Conservation (phyloP, 2,113 vertebrate species). For the Perognathus longimembris region DNA sequence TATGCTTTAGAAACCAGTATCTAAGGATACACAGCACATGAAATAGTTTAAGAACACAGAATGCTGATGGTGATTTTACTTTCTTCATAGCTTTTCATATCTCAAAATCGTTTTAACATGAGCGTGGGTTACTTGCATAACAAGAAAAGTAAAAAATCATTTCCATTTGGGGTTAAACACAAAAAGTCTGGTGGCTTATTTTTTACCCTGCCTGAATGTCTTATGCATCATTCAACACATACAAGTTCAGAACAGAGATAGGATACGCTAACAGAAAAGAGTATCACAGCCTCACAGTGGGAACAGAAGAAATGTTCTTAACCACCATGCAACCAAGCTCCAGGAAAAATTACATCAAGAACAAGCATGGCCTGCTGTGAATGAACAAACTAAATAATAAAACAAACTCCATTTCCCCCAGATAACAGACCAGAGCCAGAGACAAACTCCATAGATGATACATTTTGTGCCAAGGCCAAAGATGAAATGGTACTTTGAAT, state of each 20-base stretch:
- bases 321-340: not conserved
- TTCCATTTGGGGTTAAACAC: slow-evolving; percentile 49
- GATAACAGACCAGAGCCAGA: not conserved
- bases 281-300: not conserved
- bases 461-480: not conserved
- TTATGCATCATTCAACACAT: not conserved
- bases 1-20: not conserved
- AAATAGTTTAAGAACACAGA: not conserved
- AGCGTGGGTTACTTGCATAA: slow-evolving; percentile 11
- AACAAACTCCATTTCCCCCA: slow-evolving; percentile 1
- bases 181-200: slow-evolving; percentile 24
- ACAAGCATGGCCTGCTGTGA: not conserved
- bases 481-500: slow-evolving; percentile 31
- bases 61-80: slow-evolving; percentile 38
- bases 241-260: not conserved
- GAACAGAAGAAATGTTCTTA: not conserved
- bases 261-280: not conserved
- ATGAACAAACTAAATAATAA: not conserved
- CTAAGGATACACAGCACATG: not conserved
- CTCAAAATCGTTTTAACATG: slow-evolving; percentile 42
- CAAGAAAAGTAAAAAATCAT: slow-evolving; percentile 17
- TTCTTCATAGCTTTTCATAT: slow-evolving; percentile 33
- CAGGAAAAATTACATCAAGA: slow-evolving; percentile 13
- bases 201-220: not conserved
- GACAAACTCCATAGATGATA: not conserved